Conservation (phyloP, 53 echinoderm and acorn worm species). For the Echinometra lucunter region DNA sequence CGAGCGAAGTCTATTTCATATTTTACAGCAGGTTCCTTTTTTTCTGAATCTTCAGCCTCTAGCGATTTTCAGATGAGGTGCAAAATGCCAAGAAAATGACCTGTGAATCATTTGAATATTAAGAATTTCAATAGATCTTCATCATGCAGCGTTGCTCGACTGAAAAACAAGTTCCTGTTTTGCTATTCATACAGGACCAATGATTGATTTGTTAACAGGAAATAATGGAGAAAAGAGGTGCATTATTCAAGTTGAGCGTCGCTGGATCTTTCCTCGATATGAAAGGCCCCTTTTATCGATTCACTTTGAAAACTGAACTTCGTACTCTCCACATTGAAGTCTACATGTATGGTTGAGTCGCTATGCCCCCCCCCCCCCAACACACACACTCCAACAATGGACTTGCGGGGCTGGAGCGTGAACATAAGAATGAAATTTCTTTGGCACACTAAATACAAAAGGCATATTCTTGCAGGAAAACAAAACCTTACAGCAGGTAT, state of each 20-base stretch:
- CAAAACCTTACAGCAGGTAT: too few relatives aligned
- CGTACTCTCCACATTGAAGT: not conserved
- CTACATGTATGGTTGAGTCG: not conserved
- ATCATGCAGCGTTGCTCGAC: not conserved
- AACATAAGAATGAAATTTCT: not conserved
- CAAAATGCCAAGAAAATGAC: not conserved
- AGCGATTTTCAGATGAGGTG: constrained; percentile 23
- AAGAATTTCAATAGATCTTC: not conserved
- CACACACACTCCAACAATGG: not conserved
- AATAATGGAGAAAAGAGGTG: not conserved
- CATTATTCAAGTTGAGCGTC: constrained; percentile 14
- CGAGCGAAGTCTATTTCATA: not conserved
- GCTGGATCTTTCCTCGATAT: not conserved
- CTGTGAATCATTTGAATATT: not conserved
- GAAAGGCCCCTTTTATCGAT: not conserved
- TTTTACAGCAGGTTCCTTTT: not conserved
- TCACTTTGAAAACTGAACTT: constrained; percentile 16
- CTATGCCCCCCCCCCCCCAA: not conserved
- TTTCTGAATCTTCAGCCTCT: constrained; percentile 4
- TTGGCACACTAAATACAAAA: not conserved
- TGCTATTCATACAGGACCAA: not conserved
- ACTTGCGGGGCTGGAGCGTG: not conserved
- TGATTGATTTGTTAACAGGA: not conserved
- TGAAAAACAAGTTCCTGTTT: not conserved
- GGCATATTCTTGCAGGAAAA: not conserved